Base-by-base conservation (phyloP, 1,140 invertebrate species). In the Druon quercuslanigerum region DNA sequence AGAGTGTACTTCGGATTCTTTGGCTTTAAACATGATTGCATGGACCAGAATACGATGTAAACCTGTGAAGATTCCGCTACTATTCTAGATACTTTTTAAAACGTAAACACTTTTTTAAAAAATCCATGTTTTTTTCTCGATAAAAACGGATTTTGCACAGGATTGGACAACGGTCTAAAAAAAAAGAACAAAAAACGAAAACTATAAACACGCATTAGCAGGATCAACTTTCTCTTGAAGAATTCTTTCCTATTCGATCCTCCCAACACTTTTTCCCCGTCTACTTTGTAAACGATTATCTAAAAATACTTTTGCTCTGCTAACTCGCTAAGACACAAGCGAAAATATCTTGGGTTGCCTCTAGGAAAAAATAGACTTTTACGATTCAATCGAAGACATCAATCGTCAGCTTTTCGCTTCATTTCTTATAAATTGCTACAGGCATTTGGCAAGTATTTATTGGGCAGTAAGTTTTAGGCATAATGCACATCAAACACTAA, bases 321-420 rank as follows among this genome's bases (percentile, higher is more conserved):
- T 66, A 66, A 66, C 60, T 33, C 60, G 60, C 60, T 66, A 66
- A 66, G 25, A 66, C 25, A 66, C 6, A 40, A 66, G 60, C 60
- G 25, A 46, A 46, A 16, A 46, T 60, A 33, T 60, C 12, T 66
- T 16, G 33, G 25, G 14, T 66, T n/a, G 33, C 25, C 25, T 66
- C 16, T 66, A 51, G 54, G 72, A 73, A 60, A 77, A 81, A 85
- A 78, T 81, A 71, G 78, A 85, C 40, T 17, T 72, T 73, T n/a
- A 54, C 17, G 51, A 56, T 71, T 70, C 71, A 51, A 52, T 54
- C 71, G 17, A 71, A 77, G 56, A 73, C 19, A 51, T 70, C 9
- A 52, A 70, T 46, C 73, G 20, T 60, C 54, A 57, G 54, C 17
- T 51, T 33, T 19, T 50, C 51, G 73, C 33, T 52, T 71, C 14